Evolutionary conservation across 2,797 vertebrate species (phyloP).

Genomic region (Chloroceryle inda): DNA sequence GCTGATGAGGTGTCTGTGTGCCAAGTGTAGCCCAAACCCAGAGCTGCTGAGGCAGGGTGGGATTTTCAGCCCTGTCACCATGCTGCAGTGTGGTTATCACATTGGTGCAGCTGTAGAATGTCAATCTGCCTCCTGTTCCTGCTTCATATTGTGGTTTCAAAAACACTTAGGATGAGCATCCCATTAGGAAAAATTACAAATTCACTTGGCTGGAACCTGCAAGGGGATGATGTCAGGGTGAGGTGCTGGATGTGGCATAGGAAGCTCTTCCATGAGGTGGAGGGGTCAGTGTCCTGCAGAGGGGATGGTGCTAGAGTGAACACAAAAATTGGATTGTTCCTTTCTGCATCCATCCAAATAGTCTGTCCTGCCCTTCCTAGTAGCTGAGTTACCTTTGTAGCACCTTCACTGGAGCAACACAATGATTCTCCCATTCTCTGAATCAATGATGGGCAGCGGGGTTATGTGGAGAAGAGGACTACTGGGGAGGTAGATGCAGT

Average conservation of each 20-base stretch:
- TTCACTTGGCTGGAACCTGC: background rate
- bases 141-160: accelerated
- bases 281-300: background rate
- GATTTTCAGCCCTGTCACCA: background rate
- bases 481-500: background rate
- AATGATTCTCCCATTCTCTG: background rate
- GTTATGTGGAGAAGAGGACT: background rate
- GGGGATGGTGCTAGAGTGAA: background rate
- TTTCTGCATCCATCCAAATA: background rate
- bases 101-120: background rate
- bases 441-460: background rate
- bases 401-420: background rate
- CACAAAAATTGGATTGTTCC: background rate
- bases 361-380: background rate
- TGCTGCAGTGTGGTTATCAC: accelerated
- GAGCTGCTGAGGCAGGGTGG: background rate
- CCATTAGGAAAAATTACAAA: background rate
- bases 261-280: background rate
- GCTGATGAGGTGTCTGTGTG: accelerated
- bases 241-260: background rate
- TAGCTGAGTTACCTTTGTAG: background rate
- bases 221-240: background rate
- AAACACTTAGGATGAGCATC: background rate
- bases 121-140: background rate
- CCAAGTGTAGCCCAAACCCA: accelerated